Evolutionary conservation across 2,113 vertebrate species (phyloP), one percentile per base, ranked within the genome.

Genomic region (Pogona vitticeps): DNA sequence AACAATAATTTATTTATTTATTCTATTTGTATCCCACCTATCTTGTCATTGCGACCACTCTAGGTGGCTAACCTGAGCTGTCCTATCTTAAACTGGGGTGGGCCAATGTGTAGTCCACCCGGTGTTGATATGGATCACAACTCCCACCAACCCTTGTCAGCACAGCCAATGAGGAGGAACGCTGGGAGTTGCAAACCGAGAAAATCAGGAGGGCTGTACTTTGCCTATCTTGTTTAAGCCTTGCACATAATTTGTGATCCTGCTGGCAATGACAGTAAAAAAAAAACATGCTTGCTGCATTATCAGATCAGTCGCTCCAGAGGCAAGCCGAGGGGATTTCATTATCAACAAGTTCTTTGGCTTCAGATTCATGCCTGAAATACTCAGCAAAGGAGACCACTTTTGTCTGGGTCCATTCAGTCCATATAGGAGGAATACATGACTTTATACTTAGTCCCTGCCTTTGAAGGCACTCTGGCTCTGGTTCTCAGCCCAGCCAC

Each of bases 261-360:
- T 12, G 1, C 20, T 28, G 7, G 26, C 0, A 10, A 21, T 5
- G 3, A 33, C 3, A 18, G 0, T 2, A 68, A 9, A 2, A 18
- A 68, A 9, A 2, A 18, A 20, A 52, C 1, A 42, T 0, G 1
- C 0, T 0, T 0, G 2, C 13, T 0, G 0, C 0, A 38, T 59
- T 1, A 71, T 2, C 0, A 70, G 31, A 1, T 0, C 15, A 0
- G 28, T 38, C 33, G 0, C 21, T 28, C 9, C 28, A 0, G 0
- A 0, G 5, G 0, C 0, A 0, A 0, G 0, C 12, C 3, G 56
- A 77, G 7, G 20, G 52, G 7, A 33, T 61, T 26, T 61, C 33
- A 36, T 36, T 36, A 38, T 18, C 12, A 13, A 79, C 10, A 59
- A 5, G 14, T n/a, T 21, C 15, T 78, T 78, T 21, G 21, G 52